Evolutionary conservation across 2,888 invertebrate genomes (phyloP), one percentile per base, ranked within the genome.

Genomic region (Rhogogaster chlorosoma): DNA sequence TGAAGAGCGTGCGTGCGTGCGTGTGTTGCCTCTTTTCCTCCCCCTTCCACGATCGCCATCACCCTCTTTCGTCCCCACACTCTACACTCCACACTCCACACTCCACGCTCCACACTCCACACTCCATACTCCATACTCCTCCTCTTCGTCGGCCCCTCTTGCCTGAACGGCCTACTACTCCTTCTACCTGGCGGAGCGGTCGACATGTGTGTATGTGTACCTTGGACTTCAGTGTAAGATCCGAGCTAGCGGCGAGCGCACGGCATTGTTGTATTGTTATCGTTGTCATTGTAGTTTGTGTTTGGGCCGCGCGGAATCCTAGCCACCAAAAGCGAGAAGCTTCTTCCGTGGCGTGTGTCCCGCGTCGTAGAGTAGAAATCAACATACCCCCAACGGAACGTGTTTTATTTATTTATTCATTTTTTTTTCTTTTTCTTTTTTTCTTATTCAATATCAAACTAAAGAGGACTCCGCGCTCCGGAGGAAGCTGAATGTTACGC

Each of bases 161-260:
- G 70, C 83, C 83, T 49, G 70, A 64, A 83, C 70, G 83, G 83
- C 83, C 83, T 83, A 70, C 83, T 83, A 64, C 83, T 83, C 83
- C 83, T 83, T 83, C 83, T 70, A 83, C 83, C 83, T 83, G 83
- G 29, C 83, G 67, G 36, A 29, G 64, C 67, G 70, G 83, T 83
- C 83, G 83, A 91, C 92, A 92, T 92, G 92, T 93, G 92, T 93
- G 91, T 93, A 92, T 92, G 93, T 93, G 91, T 93, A 90, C 91
- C 92, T 91, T 91, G 90, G 90, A 92, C 93, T 91, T 93, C 93
- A 93, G 93, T 93, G 93, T 92, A 92, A 92, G 93, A 93, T 93
- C 93, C 90, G 93, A 93, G 92, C 93, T 92, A 91, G 93, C 90
- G 92, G 93, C 92, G 93, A 93, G 93, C 93, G 93, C 93, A 93